Evolutionary conservation across 2,797 vertebrate genomes (phyloP), one percentile per base, ranked within the genome.

Genomic region (Acanthiza pusilla): DNA sequence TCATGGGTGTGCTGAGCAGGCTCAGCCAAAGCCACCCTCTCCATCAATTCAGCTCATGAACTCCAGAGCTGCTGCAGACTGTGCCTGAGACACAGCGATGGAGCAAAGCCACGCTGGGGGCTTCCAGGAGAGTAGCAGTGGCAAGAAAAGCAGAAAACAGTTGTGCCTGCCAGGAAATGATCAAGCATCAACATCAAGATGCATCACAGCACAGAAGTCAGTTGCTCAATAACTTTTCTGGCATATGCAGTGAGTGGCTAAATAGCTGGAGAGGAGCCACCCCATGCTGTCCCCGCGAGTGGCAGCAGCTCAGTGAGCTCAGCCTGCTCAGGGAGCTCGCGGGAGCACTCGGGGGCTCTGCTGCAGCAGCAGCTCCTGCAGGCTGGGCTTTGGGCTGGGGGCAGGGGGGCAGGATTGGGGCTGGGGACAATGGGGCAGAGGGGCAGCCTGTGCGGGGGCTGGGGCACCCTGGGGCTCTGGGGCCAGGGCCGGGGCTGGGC

Each of bases 21-120:
- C 75, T 77, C 30, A 91, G 87, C 91, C 94, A 85, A 84, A 94
- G 50, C 88, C 32, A 20, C 43, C 2, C 26, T 88, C 21, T 38
- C 81, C 63, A 27, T 95, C 88, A 88, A 86, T 96, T 94, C 79
- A 78, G 88, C 86, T 82, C 90, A 87, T 78, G 72, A 89, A 84
- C 51, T 40, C 45, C 68, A 88, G 71, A 42, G 50, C 6, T 45
- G 55, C 73, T 48, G 76, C 58, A 88, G 71, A 8, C 65, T 11
- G 18, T 66, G 73, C 84, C 58, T 22, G 54, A 81, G 81, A 87
- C 36, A n/a, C 8, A 60, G 63, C 16, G 62, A 15, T 2, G 75
- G 73, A 83, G 16, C 61, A 38, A 45, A 92, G 84, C 30, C 36
- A 67, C 51, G 53, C 10, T 1, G 3, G 85, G 68, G 76, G 26